Percentiles rank a stretch among this genome's conserved stretches.
phyloP scores from a whole-genome alignment of 2,113 vertebrate species.

The Stigmatopora argus region DNA sequence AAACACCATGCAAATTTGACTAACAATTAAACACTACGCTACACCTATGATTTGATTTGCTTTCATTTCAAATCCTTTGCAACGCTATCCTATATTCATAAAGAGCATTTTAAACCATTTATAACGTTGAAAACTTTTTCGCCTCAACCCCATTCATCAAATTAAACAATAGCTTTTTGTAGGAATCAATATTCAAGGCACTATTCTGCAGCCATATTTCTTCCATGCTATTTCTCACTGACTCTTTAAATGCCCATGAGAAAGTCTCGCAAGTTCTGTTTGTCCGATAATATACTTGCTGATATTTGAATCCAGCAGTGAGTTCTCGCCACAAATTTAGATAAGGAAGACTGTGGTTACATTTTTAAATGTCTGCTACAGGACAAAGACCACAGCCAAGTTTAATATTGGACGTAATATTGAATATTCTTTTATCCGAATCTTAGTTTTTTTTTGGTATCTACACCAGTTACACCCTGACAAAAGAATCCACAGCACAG shows the following conservation, averaged over 20 bases:
- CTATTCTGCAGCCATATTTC: slow-evolving; percentile 32
- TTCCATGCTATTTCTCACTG: slow-evolving; percentile 21
- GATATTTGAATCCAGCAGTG: slow-evolving; percentile 17
- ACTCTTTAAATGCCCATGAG: slow-evolving; percentile 22
- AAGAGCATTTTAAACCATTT: not conserved
- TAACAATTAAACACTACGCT: not conserved
- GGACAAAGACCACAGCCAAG: not conserved
- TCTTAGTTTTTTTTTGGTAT: slow-evolving; percentile 13
- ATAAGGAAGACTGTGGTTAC: slow-evolving; percentile 24
- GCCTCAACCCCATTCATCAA: slow-evolving; percentile 32
- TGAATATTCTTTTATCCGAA: slow-evolving; percentile 17
- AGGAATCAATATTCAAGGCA: slow-evolving; percentile 10
- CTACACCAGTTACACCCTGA: not conserved
- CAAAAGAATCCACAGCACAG: slow-evolving; percentile 1
- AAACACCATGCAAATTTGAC: not conserved
- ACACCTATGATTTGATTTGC: not conserved
- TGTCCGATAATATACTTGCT: slow-evolving; percentile 11
- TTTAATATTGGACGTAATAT: slow-evolving; percentile 5
- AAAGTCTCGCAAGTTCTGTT: slow-evolving; percentile 21
- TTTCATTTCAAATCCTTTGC: not conserved
- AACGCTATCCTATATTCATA: not conserved
- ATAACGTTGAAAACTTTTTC: slow-evolving; percentile 9
- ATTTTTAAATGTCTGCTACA: slow-evolving; percentile 7
- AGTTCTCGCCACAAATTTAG: slow-evolving; percentile 24
- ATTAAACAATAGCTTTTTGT: slow-evolving; percentile 30